These are phyloP conservation scores for Megastigmus dorsalis DNA, from an alignment of 2,888 invertebrate species.

Conservation along the genomic window DNA sequence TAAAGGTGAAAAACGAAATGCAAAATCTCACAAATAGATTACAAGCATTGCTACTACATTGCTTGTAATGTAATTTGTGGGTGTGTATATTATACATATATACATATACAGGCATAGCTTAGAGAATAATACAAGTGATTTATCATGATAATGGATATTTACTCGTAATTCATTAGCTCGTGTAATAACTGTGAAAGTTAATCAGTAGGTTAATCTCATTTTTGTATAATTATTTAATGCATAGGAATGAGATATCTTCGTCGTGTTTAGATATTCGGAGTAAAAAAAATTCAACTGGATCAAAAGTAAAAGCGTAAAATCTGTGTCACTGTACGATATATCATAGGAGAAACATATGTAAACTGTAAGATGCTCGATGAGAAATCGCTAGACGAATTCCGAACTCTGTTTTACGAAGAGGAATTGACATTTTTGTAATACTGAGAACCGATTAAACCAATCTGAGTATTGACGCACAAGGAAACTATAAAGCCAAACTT, in stretches of 20 bases:
- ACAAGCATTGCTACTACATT: neutral
- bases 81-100: conserved; percentile 33
- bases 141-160: conserved; percentile 36
- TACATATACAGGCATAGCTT: conserved; percentile 28
- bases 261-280: neutral
- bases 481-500: no score
- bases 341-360: neutral
- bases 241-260: neutral
- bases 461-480: no score
- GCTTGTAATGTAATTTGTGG: neutral
- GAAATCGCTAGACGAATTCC: neutral
- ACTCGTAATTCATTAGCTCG: conserved; percentile 30
- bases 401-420: neutral
- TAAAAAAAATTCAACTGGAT: neutral
- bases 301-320: no score
- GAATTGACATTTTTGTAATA: no score
- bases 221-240: conserved; percentile 30
- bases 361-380: neutral
- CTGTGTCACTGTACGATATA: neutral
- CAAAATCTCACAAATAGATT: neutral
- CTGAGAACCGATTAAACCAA: no score
- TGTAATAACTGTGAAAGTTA: conserved; percentile 40
- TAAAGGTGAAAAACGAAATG: neutral
- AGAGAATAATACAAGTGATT: conserved; percentile 21
- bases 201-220: conserved; percentile 21